Conservation (phyloP, 2,888 invertebrate genomes). For the Latrodectus hesperus region DNA sequence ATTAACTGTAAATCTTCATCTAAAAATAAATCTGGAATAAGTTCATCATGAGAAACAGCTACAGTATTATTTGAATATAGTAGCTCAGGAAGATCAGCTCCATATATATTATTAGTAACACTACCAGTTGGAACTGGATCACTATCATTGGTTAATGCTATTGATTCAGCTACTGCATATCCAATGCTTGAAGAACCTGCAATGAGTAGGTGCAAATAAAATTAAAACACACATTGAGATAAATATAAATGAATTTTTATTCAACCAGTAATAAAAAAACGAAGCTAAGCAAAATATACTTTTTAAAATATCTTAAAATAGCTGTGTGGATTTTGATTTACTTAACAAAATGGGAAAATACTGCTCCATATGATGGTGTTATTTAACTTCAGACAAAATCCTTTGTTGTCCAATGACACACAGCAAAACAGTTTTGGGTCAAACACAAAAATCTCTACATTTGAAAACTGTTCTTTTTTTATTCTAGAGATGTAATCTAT, state of each 20-base stretch:
- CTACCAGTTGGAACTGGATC: constrained; percentile 78
- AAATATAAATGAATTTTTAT: background rate
- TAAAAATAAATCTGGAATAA: constrained; percentile 86
- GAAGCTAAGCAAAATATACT: too few relatives aligned
- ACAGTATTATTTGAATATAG: constrained; percentile 69
- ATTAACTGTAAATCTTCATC: constrained; percentile 92
- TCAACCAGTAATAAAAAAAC: background rate
- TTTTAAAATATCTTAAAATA: too few relatives aligned
- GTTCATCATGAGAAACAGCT: constrained; percentile 78
- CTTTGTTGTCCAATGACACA: too few relatives aligned
- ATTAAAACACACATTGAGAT: background rate
- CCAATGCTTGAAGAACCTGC: constrained; percentile 67
- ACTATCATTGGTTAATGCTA: constrained; percentile 83
- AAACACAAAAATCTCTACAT: too few relatives aligned
- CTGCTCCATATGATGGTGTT: too few relatives aligned
- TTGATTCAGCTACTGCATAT: constrained; percentile 82
- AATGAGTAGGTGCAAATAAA: background rate
- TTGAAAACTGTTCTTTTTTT: too few relatives aligned
- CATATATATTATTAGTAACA: constrained; percentile 50
- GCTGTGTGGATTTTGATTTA: too few relatives aligned
- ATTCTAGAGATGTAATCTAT: too few relatives aligned
- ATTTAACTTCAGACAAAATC: too few relatives aligned
- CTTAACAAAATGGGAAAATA: too few relatives aligned
- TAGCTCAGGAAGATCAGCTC: constrained; percentile 62
- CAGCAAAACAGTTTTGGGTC: too few relatives aligned